Evolutionary conservation across 2,888 invertebrate species (phyloP).

Genomic region (Drosophila neotestacea): DNA sequence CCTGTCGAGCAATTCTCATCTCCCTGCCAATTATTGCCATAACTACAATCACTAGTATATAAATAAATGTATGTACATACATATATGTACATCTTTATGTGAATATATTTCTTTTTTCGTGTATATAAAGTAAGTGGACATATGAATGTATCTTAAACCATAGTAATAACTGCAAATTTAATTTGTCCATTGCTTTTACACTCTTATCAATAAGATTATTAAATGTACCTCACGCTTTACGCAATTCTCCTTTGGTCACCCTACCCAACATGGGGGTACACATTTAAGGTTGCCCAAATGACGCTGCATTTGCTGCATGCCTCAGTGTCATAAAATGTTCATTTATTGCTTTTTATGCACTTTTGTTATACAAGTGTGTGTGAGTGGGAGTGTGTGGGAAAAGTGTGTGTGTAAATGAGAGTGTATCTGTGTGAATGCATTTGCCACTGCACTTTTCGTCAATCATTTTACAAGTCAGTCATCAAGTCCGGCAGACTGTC

Average conservation of each 20-base stretch:
- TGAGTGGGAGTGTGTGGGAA: conserved; percentile 8
- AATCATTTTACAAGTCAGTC: conserved; percentile 61
- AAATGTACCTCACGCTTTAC: conserved; percentile 14
- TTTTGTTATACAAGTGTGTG: conserved; percentile 62
- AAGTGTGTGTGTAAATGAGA: conserved; percentile 16
- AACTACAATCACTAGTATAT: background rate
- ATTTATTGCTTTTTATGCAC: conserved; percentile 77
- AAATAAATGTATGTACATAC: background rate
- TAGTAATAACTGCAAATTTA: conserved; percentile 45
- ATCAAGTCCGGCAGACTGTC: conserved; percentile 46
- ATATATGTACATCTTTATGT: background rate
- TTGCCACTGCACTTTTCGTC: conserved; percentile 72
- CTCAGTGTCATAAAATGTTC: conserved; percentile 67
- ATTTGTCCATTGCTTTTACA: conserved; percentile 55
- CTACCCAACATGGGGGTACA: conserved; percentile 32
- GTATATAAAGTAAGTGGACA: background rate
- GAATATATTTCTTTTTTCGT: background rate
- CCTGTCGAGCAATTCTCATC: background rate
- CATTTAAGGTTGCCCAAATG: conserved; percentile 59
- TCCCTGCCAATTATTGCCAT: background rate
- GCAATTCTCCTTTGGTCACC: background rate
- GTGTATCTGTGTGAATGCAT: conserved; percentile 59
- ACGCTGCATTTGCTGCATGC: background rate
- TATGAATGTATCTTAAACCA: conserved; percentile 13
- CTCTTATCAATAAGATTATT: conserved; percentile 64